phyloP scores from a whole-genome alignment of 2,797 vertebrate species.

The Pteronotus mesoamericanus region DNA sequence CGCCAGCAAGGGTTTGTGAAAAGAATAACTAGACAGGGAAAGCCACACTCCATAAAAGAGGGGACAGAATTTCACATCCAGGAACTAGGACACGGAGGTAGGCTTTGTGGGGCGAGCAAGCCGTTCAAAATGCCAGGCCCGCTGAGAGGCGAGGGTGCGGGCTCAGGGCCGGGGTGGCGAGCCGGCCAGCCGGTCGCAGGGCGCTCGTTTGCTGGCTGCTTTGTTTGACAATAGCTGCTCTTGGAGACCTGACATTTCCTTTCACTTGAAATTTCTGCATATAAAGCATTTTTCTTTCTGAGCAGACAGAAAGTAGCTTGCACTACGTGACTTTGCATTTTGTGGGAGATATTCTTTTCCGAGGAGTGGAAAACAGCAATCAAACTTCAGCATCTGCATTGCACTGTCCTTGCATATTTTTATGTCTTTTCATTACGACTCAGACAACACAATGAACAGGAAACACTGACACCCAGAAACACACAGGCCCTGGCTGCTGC shows the following conservation, averaged over 20 bases:
- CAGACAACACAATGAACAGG: neutral
- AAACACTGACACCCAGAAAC: neutral
- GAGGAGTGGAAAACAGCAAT: constrained; percentile 40
- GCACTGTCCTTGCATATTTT: neutral
- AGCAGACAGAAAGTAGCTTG: constrained; percentile 35
- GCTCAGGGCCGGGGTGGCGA: neutral
- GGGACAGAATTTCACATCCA: neutral
- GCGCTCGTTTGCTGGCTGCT: constrained; percentile 57
- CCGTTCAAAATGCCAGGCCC: neutral
- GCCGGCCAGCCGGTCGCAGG: constrained; percentile 23
- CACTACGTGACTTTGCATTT: constrained; percentile 47
- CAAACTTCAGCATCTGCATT: neutral
- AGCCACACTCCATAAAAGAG: neutral
- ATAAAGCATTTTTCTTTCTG: constrained; percentile 67
- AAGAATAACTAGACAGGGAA: constrained; percentile 23
- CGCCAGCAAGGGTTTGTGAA: neutral
- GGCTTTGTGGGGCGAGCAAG: neutral
- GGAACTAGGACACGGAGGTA: neutral
- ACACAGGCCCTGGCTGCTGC: neutral
- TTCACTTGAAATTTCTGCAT: constrained; percentile 61
- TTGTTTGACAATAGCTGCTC: constrained; percentile 65
- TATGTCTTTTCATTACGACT: neutral
- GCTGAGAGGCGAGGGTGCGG: neutral
- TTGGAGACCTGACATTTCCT: constrained; percentile 40
- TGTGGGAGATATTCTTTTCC: constrained; percentile 5